Evolutionary conservation across 2,797 vertebrate species (phyloP), one percentile per base, ranked within the genome.

Genomic region (Lycodopsis pacificus): DNA sequence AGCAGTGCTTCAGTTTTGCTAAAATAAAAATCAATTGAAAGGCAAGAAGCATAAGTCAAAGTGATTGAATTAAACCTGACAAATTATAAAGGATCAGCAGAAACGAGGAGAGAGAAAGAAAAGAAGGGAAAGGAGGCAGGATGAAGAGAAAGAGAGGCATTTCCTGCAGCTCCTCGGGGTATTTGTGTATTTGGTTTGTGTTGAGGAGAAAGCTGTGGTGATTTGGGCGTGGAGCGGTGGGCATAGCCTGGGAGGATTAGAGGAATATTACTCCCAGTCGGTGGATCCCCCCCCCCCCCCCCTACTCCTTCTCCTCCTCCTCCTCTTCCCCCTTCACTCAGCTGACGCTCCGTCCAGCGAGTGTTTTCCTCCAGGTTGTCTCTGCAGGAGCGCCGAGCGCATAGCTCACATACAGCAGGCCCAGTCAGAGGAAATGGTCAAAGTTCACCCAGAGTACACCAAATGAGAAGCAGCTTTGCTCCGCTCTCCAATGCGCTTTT

Each of bases 381-480:
- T 89, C 94, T 92, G 95, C 92, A 94, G 93, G 94, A 95, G 89
- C 84, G 87, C 86, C 83, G 89, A 89, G 91, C 87, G 79, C 94
- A 92, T 93, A 92, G 95, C 95, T 96, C 93, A 90, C 94, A 95
- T 96, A 93, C 95, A 93, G 72, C 77, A 22, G 77, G 84, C 80
- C 83, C 92, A 94, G 96, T 95, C 95, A 96, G 95, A 97, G 96
- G 96, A 97, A 96, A 96, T 94, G 92, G 85, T 93, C 94, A 96
- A 95, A 96, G 96, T 97, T 97, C 96, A 97, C 93, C 92, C 91
- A 96, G 93, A 97, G 96, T 97, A 94, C 89, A 97, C 94, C 94
- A 96, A 97, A 97, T 96, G 95, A 96, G 95, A 97, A 96, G 91
- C 96, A 97, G 96, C 96, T 95, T 95, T 88, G 89, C 81, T 84